Evolutionary conservation across 2,113 vertebrate species (phyloP).

Genomic region (Glaucidium brasilianum): DNA sequence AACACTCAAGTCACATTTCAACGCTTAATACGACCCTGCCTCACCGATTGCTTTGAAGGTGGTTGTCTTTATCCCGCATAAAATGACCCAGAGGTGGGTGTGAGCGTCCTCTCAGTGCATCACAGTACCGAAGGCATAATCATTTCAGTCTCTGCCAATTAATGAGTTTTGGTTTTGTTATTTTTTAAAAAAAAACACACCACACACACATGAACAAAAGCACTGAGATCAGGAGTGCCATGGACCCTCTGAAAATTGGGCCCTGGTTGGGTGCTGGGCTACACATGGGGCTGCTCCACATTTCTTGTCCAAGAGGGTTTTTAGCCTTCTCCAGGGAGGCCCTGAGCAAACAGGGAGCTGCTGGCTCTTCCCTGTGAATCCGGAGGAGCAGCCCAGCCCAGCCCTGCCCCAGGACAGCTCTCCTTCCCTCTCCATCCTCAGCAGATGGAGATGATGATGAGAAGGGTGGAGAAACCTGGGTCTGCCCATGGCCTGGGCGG

Average conservation of each 20-base stretch:
- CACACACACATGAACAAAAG: not conserved
- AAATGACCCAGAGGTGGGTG: not conserved
- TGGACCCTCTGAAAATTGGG: not conserved
- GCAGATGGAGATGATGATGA: not conserved
- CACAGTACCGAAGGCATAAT: not conserved
- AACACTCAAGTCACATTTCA: not conserved
- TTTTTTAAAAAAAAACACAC: not conserved
- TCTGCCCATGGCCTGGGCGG: not conserved
- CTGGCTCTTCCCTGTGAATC: not conserved
- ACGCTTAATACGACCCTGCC: not conserved
- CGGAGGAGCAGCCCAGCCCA: not conserved
- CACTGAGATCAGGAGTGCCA: not conserved
- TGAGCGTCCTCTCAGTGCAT: not conserved
- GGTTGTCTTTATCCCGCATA: not conserved
- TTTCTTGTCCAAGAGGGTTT: not conserved
- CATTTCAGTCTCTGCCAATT: not conserved
- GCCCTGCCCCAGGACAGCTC: not conserved
- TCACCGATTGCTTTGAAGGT: rapidly evolving
- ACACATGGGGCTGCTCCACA: not conserved
- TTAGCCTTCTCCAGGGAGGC: not conserved
- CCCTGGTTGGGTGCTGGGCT: not conserved
- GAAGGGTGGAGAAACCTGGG: not conserved
- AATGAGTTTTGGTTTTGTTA: not conserved
- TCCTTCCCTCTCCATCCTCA: not conserved
- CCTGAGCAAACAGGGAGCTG: not conserved